These are phyloP conservation scores for Pipistrellus nathusii DNA, from an alignment of 2,797 vertebrate species.

Conservation along the genomic window DNA sequence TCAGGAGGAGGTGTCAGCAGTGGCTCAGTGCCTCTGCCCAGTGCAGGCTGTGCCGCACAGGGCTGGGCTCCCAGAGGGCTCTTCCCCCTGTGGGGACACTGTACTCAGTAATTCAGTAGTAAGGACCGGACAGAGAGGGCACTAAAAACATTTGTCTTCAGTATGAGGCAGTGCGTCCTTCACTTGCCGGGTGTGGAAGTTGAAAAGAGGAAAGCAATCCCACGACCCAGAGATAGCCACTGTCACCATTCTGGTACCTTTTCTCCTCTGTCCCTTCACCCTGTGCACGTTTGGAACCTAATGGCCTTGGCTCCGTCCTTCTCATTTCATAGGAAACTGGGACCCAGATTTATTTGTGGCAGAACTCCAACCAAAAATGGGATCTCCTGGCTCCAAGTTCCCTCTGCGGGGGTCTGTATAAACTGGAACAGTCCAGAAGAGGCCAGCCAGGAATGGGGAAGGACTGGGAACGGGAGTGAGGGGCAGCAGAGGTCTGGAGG, in stretches of 20 bases:
- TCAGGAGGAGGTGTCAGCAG: not conserved
- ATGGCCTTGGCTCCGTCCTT: not conserved
- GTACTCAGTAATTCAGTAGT: too few relatives aligned
- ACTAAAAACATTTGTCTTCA: not conserved
- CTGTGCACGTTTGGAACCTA: not conserved
- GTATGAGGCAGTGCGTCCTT: not conserved
- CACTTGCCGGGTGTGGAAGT: not conserved
- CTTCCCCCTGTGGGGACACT: not conserved
- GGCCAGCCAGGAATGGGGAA: not conserved
- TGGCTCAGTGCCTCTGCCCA: rapidly evolving
- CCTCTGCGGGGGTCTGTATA: not conserved
- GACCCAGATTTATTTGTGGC: not conserved
- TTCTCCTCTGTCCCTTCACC: not conserved
- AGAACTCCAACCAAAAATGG: not conserved
- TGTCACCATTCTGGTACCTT: not conserved
- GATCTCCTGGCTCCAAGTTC: not conserved
- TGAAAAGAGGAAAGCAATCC: not conserved
- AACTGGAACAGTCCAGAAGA: not conserved
- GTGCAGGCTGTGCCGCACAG: rapidly evolving
- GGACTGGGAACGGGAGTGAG: not conserved
- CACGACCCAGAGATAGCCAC: not conserved
- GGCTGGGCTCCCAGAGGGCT: not conserved
- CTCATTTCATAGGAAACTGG: not conserved
- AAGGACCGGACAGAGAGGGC: too few relatives aligned
- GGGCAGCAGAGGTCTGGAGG: not conserved